Conservation (phyloP, 2,888 invertebrate species). For the Cyclophora punctaria region DNA sequence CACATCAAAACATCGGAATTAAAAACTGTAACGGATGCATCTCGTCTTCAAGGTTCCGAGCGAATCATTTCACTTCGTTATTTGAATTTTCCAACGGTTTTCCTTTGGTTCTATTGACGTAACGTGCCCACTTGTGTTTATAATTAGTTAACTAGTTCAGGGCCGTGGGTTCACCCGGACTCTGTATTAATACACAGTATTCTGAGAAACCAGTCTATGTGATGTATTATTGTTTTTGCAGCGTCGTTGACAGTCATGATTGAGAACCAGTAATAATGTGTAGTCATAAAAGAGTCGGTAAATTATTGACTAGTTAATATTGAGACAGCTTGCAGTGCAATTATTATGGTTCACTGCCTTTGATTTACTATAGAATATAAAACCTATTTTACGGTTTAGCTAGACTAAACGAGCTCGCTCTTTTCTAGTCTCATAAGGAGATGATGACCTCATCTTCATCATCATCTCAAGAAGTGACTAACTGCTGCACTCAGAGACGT, state of each 20-base stretch:
- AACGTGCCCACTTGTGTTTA: constrained; percentile 11
- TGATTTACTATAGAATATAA: too few species aligned
- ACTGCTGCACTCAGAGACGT: too few species aligned
- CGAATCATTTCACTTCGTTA: constrained; percentile 1
- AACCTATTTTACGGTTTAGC: too few species aligned
- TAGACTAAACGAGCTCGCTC: too few species aligned
- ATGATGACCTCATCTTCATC: too few species aligned
- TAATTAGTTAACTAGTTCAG: constrained; percentile 51
- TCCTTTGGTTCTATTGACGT: constrained; percentile 1
- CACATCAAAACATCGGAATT: not conserved
- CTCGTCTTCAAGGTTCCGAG: constrained; percentile 5
- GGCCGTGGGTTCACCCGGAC: constrained; percentile 46
- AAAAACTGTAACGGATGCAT: not conserved
- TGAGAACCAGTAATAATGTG: too few species aligned
- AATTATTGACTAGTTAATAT: too few species aligned
- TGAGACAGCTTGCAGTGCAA: too few species aligned
- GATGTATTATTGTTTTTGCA: constrained; percentile 18
- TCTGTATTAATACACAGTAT: constrained; percentile 29
- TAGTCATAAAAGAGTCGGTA: too few species aligned
- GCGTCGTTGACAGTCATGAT: constrained; percentile 18
- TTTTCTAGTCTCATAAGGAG: too few species aligned
- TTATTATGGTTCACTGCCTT: too few species aligned
- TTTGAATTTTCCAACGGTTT: constrained; percentile 3
- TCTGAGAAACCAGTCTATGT: constrained; percentile 38
- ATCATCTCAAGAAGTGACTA: too few species aligned